phyloP scores from a whole-genome alignment of 1,140 invertebrate genomes.

The Drosophila tsacasi region DNA sequence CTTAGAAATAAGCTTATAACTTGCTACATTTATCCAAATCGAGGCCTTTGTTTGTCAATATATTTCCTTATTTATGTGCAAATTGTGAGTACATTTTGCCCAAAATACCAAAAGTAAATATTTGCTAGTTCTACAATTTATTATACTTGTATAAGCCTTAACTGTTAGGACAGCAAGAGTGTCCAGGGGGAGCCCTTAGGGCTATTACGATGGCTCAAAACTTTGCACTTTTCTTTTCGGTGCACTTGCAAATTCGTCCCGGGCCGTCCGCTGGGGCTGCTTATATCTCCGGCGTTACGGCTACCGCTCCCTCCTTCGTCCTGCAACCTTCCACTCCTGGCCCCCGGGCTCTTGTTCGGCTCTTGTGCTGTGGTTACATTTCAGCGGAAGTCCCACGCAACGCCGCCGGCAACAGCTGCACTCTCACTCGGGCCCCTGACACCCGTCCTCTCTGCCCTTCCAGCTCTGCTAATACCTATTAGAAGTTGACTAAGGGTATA shows the following conservation, averaged over 20 bases:
- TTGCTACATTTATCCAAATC: no score
- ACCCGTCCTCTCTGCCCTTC: neutral
- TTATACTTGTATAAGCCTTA: neutral
- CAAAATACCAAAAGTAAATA: slow-evolving; percentile 4
- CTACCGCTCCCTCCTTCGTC: slow-evolving; percentile 2
- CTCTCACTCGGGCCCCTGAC: slow-evolving; percentile 15
- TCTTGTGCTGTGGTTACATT: slow-evolving; percentile 76
- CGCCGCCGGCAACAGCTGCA: slow-evolving; percentile 78
- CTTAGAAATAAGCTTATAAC: neutral
- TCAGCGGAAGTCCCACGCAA: slow-evolving; percentile 82
- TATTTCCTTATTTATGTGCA: neutral
- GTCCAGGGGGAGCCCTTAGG: slow-evolving; percentile 11
- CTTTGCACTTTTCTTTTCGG: slow-evolving; percentile 40
- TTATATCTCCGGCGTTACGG: slow-evolving; percentile 49
- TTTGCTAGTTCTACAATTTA: neutral
- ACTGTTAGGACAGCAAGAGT: neutral
- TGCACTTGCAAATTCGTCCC: slow-evolving; percentile 55
- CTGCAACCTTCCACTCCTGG: neutral
- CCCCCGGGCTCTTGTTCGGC: slow-evolving; percentile 5
- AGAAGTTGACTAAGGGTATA: neutral
- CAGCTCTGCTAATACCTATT: slow-evolving; percentile 10
- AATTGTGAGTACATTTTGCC: slow-evolving; percentile 2
- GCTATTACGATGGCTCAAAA: slow-evolving; percentile 14
- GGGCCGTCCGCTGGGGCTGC: slow-evolving; percentile 42
- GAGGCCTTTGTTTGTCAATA: no score